Conservation (phyloP, 2,113 vertebrate genomes). For the Tyto alba region DNA sequence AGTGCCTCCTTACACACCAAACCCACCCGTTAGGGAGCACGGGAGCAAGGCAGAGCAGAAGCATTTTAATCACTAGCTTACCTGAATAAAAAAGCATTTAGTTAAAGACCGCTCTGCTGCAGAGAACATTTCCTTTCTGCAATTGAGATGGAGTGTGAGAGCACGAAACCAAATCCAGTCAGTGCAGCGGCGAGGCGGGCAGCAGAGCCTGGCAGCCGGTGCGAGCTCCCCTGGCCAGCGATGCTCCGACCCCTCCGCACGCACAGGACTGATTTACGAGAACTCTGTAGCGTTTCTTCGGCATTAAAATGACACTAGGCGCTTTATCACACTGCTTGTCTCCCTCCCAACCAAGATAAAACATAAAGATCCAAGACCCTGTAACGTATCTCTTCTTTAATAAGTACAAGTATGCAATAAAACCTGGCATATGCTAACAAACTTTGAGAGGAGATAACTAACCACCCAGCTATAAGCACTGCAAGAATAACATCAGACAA, state of each 20-base stretch:
- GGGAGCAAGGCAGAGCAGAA: not conserved
- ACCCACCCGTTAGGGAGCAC: fast-evolving
- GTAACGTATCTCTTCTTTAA: not conserved
- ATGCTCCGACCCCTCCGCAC: fast-evolving
- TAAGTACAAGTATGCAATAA: not conserved
- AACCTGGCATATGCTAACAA: not conserved
- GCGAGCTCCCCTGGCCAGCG: not conserved
- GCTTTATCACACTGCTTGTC: not conserved
- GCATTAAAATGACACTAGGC: not conserved
- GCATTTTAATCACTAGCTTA: not conserved
- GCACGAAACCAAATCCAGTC: not conserved
- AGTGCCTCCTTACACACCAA: not conserved
- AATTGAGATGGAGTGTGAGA: not conserved
- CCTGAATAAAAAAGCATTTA: not conserved
- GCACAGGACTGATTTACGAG: fast-evolving
- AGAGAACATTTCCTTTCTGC: not conserved
- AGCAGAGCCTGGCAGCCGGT: not conserved
- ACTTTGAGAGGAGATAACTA: not conserved
- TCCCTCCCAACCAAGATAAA: not conserved
- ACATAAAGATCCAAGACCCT: not conserved
- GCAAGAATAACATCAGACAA: not conserved
- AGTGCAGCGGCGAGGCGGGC: not conserved
- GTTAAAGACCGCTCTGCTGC: not conserved
- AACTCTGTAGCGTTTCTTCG: not conserved
- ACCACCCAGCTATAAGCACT: not conserved